Evolutionary conservation across 35 echinoderm and acorn worm genomes (phyloP).

Genomic region (Patiria miniata): DNA sequence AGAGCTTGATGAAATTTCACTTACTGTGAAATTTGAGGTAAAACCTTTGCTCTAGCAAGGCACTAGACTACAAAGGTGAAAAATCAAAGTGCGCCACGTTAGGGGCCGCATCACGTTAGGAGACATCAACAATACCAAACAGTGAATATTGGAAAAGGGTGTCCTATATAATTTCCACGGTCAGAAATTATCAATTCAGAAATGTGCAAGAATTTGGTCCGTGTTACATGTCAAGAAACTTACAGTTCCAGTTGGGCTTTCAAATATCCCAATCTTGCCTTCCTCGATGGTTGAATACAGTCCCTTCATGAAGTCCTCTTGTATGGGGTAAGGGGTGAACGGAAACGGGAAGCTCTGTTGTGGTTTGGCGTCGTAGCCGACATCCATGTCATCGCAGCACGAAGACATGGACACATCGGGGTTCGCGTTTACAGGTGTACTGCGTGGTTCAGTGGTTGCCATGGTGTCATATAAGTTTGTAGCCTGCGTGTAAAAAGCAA

Average conservation of each 20-base stretch:
- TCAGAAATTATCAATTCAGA: no score
- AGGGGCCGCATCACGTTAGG: no score
- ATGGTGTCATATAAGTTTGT: background rate
- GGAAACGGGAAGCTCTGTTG: slow-evolving; percentile 70
- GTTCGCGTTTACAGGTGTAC: background rate
- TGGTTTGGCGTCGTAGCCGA: background rate
- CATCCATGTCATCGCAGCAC: background rate
- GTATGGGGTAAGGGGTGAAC: slow-evolving; percentile 85
- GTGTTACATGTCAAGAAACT: no score
- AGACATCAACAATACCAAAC: no score
- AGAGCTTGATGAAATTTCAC: no score
- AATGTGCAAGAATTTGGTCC: no score
- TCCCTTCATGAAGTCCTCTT: slow-evolving; percentile 93
- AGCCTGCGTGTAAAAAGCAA: background rate
- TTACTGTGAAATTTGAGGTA: no score
- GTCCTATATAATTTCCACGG: no score
- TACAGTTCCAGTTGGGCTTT: slow-evolving; percentile 97
- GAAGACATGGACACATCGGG: slow-evolving; percentile 3
- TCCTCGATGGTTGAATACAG: slow-evolving; percentile 75
- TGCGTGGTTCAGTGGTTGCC: background rate
- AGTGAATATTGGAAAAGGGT: no score
- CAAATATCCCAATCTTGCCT: slow-evolving; percentile 96
- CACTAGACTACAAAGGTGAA: no score
- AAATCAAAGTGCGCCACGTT: no score
- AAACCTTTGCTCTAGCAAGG: no score